These are phyloP conservation scores for Parazoanthus swiftii DNA, from an alignment of 92 coral and sea anemone genomes.

Conservation along the genomic window DNA sequence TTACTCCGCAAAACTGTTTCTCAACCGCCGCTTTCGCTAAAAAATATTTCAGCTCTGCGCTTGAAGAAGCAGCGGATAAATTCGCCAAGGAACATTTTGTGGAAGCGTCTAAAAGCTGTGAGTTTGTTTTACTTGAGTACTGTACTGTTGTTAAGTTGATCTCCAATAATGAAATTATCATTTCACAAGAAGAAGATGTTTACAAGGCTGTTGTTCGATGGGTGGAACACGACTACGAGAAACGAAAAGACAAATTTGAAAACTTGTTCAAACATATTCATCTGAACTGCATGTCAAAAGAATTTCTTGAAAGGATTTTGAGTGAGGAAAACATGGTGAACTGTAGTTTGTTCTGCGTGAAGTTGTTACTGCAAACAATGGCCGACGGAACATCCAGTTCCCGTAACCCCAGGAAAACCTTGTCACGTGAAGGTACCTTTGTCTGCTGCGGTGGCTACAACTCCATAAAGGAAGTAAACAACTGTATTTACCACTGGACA, in stretches of 20 bases:
- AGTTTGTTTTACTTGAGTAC: constrained; percentile 4
- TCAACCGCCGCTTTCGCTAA: neutral
- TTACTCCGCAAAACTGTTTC: neutral
- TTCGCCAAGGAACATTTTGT: neutral
- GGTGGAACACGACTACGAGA: constrained; percentile 1
- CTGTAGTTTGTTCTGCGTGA: neutral
- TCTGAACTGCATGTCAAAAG: neutral
- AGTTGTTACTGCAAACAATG: neutral
- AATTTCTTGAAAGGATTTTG: neutral
- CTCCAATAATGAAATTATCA: neutral
- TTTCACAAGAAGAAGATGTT: constrained; percentile 1
- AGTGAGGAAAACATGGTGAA: neutral
- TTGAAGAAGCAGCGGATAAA: neutral
- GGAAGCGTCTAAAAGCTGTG: neutral
- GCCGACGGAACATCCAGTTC: neutral
- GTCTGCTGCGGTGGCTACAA: neutral
- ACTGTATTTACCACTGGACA: neutral
- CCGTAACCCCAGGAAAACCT: neutral
- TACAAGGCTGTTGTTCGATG: neutral
- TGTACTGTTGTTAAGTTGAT: neutral
- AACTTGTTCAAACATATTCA: neutral
- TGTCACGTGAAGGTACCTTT: neutral
- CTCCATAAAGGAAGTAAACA: neutral
- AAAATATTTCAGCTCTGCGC: neutral
- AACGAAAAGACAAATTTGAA: neutral